Base-by-base conservation (phyloP, 2,797 vertebrate species). In the Anabas testudineus region DNA sequence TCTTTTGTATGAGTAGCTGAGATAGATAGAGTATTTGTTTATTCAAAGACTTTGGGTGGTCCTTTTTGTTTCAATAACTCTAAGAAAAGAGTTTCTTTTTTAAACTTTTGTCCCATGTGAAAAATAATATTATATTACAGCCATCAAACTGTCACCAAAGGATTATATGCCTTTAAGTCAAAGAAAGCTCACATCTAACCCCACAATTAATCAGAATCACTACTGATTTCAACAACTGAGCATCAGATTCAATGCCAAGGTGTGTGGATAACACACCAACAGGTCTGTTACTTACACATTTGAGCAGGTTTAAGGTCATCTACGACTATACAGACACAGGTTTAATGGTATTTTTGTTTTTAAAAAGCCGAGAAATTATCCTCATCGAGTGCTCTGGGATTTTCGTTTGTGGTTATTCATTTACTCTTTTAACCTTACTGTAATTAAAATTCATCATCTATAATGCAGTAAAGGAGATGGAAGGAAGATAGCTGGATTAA, bases 1-100 rank as follows among this genome's bases (percentile, higher is more conserved):
- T 74, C 62, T 62, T 61, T 53, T 41, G 48, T 56, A 36, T 58
- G 65, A 76, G 68, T 32, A 54, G 54, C 54, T 66, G 57, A 82
- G n/a, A 73, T 37, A 43, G 56, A 69, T 43, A 26, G 55, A 53
- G 53, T 32, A 74, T 61, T 55, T 79, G 79, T 88, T 83, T 83
- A 84, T 69, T 48, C 56, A 7, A 74, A 69, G 64, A 56, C 65
- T 52, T 66, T 54, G 85, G 84, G 85, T 91, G 89, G 88, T 86
- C 84, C 56, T 61, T 66, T 82, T 61, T 61, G 67, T 75, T 80
- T 75, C 67, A 73, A 59, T 62, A 47, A 55, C 53, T 46, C 37
- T n/a, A 10, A 42, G 15, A 49, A 67, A 73, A 22, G 16, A 26
- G 37, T 19, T 34, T 67, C 61, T 58, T 24, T 24, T 26, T 57